Evolutionary conservation across 2,888 invertebrate species (phyloP).

Genomic region (Eupithecia abbreviata): DNA sequence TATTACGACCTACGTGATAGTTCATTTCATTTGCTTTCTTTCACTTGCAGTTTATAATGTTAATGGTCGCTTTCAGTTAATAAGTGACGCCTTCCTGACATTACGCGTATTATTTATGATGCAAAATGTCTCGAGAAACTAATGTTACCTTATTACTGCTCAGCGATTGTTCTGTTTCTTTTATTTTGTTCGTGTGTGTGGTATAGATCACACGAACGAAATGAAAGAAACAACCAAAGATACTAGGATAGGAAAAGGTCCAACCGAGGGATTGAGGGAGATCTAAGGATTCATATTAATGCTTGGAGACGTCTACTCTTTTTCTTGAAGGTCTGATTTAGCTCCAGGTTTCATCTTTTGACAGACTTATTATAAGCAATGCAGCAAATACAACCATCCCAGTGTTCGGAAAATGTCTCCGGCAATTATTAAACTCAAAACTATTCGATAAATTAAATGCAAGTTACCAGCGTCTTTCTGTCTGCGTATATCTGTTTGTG

Average conservation of each 20-base stretch:
- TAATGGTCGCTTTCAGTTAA: constrained; percentile 20
- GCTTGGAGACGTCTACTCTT: not conserved
- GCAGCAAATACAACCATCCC: not conserved
- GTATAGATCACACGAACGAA: too few species aligned
- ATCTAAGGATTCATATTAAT: not conserved
- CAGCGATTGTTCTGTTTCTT: not conserved
- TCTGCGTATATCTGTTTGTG: constrained; percentile 35
- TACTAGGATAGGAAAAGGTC: too few species aligned
- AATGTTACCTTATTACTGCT: constrained; percentile 1
- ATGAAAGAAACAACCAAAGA: too few species aligned
- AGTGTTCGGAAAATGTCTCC: not conserved
- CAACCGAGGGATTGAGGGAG: too few species aligned
- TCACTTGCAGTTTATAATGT: constrained; percentile 16
- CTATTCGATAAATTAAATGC: not conserved
- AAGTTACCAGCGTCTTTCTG: constrained; percentile 26
- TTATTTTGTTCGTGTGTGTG: not conserved
- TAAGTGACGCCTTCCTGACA: constrained; percentile 20
- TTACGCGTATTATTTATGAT: constrained; percentile 17
- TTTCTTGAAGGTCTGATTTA: not conserved
- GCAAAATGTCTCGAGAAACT: constrained; percentile 14
- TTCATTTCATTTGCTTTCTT: constrained; percentile 38
- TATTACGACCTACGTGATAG: constrained; percentile 37
- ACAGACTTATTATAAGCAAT: not conserved
- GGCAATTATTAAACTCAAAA: not conserved
- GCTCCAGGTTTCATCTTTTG: not conserved